Percentiles rank a stretch among this genome's conserved stretches.
These are phyloP conservation scores for Phytoseiulus persimilis DNA, from an alignment of 2,888 invertebrate genomes.

Conservation along the genomic window DNA sequence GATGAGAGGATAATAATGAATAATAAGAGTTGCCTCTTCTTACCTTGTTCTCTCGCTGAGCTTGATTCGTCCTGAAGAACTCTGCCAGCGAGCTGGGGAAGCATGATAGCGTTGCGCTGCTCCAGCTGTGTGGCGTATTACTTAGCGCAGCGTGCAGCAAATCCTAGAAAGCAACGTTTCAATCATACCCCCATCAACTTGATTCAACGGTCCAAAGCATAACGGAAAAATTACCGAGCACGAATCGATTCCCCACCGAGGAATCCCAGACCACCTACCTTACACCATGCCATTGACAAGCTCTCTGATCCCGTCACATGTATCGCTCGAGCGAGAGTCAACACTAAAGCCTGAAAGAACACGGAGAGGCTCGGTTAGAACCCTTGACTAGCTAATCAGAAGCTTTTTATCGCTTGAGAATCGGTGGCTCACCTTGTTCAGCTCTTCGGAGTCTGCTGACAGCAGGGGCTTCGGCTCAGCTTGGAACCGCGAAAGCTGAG, in stretches of 20 bases:
- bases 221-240: too few relatives aligned
- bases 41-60: conserved; percentile 79
- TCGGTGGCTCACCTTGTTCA: conserved; percentile 61
- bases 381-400: too few relatives aligned
- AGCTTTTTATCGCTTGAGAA: too few relatives aligned
- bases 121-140: conserved; percentile 91
- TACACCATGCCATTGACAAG: conserved; percentile 39
- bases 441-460: conserved; percentile 86
- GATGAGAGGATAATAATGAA: too few relatives aligned
- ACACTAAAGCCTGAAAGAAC: conserved; percentile 65
- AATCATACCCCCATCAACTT: too few relatives aligned
- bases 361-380: too few relatives aligned
- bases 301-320: conserved; percentile 69
- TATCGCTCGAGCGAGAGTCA: conserved; percentile 84
- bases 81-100: conserved; percentile 81
- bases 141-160: conserved; percentile 53
- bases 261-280: neutral
- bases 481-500: conserved; percentile 81
- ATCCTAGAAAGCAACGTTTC: neutral
- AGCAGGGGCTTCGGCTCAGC: conserved; percentile 77
- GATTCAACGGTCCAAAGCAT: too few relatives aligned
- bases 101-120: conserved; percentile 78
- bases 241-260: too few relatives aligned
- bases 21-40: conserved; percentile 50
- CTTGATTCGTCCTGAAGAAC: conserved; percentile 69